Evolutionary conservation across 2,113 vertebrate genomes (phyloP).

Genomic region (Eulacestoma nigropectus): DNA sequence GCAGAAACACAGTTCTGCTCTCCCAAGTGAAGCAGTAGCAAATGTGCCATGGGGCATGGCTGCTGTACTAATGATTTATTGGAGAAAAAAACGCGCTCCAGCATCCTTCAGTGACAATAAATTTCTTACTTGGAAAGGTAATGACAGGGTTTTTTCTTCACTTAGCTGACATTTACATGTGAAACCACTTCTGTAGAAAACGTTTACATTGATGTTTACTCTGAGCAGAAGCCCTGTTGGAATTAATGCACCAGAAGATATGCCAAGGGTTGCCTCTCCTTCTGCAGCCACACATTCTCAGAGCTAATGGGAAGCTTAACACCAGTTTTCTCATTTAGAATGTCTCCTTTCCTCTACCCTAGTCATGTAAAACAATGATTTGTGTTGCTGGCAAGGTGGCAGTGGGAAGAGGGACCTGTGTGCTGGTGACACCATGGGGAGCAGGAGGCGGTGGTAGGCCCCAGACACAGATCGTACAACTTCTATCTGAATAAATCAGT

Average conservation of each 20-base stretch:
- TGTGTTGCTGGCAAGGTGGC: not conserved
- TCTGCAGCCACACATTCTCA: not conserved
- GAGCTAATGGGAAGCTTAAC: not conserved
- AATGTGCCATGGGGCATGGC: accelerated
- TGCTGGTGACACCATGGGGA: not conserved
- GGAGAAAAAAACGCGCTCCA: not conserved
- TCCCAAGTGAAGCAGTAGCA: not conserved
- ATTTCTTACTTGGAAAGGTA: not conserved
- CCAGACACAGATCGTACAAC: not conserved
- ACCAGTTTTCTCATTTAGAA: not conserved
- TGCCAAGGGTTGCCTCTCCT: not conserved
- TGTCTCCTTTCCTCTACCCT: accelerated
- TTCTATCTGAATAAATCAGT: not conserved
- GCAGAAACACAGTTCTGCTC: not conserved
- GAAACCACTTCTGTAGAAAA: not conserved
- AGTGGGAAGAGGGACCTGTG: not conserved
- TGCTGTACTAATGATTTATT: not conserved
- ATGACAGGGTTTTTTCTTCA: not conserved
- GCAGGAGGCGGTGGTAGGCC: not conserved
- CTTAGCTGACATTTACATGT: not conserved
- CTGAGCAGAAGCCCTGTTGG: not conserved
- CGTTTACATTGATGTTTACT: not conserved
- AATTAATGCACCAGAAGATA: not conserved
- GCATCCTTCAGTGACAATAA: not conserved
- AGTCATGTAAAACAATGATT: not conserved